Evolutionary conservation across 2,888 invertebrate genomes (phyloP).

Genomic region (Aporophyla lueneburgensis): DNA sequence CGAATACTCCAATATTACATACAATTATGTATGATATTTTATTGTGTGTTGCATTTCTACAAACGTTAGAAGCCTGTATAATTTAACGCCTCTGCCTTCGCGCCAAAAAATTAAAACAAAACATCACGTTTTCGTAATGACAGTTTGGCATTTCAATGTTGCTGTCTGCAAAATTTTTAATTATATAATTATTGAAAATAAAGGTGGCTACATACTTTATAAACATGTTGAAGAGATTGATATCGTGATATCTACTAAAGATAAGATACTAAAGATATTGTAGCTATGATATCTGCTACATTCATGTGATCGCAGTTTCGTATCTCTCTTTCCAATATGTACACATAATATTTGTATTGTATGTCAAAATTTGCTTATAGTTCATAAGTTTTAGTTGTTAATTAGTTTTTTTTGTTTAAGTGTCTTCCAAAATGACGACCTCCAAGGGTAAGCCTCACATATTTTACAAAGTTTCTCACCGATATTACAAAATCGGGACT

Average conservation of each 20-base stretch:
- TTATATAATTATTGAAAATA: background rate
- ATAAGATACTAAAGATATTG: slow-evolving; percentile 5
- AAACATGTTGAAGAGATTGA: background rate
- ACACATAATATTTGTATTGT: slow-evolving; percentile 14
- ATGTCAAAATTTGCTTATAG: background rate
- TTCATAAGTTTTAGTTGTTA: background rate
- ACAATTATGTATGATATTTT: slow-evolving; percentile 50
- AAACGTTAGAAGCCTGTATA: slow-evolving; percentile 52
- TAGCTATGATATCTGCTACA: background rate
- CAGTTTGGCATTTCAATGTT: slow-evolving; percentile 61
- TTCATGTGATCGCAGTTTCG: background rate
- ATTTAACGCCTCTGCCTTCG: slow-evolving; percentile 63
- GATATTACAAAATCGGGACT: background rate
- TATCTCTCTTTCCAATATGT: background rate
- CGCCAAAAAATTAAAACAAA: slow-evolving; percentile 42
- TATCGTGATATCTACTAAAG: background rate
- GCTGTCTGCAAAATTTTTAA: slow-evolving; percentile 11
- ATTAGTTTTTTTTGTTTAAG: background rate
- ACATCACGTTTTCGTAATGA: slow-evolving; percentile 54
- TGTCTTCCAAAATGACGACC: background rate
- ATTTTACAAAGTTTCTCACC: background rate
- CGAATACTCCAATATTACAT: slow-evolving; percentile 48
- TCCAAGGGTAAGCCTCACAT: background rate
- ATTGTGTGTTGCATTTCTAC: slow-evolving; percentile 51
- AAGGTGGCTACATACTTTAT: background rate